Evolutionary conservation across 2,113 vertebrate genomes (phyloP), one percentile per base, ranked within the genome.

Genomic region (Nerophis lumbriciformis): DNA sequence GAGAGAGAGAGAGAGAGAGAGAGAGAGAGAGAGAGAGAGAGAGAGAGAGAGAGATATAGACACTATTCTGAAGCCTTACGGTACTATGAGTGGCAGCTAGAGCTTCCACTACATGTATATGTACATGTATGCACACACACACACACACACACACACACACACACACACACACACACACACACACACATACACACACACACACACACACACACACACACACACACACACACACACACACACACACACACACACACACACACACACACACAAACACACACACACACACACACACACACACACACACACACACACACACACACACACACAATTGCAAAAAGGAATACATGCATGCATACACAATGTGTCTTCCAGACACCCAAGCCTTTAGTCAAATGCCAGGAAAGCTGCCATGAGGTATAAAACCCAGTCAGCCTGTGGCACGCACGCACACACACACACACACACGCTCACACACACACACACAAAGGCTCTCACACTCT

Each of bases 101-200:
- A 55, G 73, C 81, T 81, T 85, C 73, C 74, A 86, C 87, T 88
- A 88, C 81, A 71, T 69, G 87, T 87, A 84, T 65, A 58, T 70
- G 75, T 73, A 70, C 78, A 72, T 1, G 6, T 61, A 73, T 76
- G 77, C 85, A 80, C 35, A 56, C 65, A 59, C 63, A 48, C 51
- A 50, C 47, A 38, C 61, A 64, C 53, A 39, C 50, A 48, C 50
- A 11, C 66, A 57, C 49, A 53, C 5, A 19, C 2, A 61, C 49
- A 49, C 9, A 11, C 28, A 6, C 5, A 38, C 7, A 28, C n/a
- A 11, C 63, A 63, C 48, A 48, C 5, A 19, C 3, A 60, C 53
- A 48, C 52, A 60, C 49, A 44, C 6, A 36, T 63, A 52, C 51
- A 62, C 16, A 53, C 28, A 64, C 13, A 73, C 42, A 68, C 28